Conservation (phyloP, 1,140 invertebrate species). For the Psilanteris sp. region DNA sequence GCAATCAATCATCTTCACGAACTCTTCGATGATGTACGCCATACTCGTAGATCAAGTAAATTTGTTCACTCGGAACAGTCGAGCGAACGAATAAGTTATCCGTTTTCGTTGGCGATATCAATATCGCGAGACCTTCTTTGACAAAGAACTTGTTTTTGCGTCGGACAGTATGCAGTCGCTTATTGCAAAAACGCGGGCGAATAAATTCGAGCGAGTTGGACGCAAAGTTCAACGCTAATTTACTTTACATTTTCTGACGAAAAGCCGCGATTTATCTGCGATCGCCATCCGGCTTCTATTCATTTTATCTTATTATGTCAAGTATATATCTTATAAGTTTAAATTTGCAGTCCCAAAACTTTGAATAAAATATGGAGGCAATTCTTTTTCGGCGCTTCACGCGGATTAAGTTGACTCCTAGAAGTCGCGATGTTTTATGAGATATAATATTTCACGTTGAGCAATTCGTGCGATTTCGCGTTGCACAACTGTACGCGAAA, state of each 20-base stretch:
- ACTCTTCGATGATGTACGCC: no score
- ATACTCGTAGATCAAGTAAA: no score
- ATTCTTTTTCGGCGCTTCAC: constrained; percentile 42
- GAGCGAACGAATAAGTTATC: no score
- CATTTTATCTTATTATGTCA: constrained; percentile 58
- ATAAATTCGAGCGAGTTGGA: constrained; percentile 24
- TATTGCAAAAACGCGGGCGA: background rate
- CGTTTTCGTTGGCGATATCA: constrained; percentile 2
- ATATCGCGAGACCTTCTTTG: background rate
- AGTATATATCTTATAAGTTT: constrained; percentile 54
- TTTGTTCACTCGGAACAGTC: no score
- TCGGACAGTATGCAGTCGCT: background rate
- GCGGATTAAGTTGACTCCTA: constrained; percentile 46
- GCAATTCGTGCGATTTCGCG: constrained; percentile 27
- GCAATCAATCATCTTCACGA: no score
- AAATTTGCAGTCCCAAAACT: constrained; percentile 52
- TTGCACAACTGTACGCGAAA: constrained; percentile 33
- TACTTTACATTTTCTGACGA: constrained; percentile 38
- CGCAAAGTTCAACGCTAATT: constrained; percentile 37
- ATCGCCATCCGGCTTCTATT: constrained; percentile 28
- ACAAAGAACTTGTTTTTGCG: background rate
- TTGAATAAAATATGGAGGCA: constrained; percentile 51
- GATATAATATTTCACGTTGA: constrained; percentile 44
- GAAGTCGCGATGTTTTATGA: constrained; percentile 42
- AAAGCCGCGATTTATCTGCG: constrained; percentile 36